Evolutionary conservation across 2,113 vertebrate species (phyloP).

Genomic region (Microcebus tavaratra): DNA sequence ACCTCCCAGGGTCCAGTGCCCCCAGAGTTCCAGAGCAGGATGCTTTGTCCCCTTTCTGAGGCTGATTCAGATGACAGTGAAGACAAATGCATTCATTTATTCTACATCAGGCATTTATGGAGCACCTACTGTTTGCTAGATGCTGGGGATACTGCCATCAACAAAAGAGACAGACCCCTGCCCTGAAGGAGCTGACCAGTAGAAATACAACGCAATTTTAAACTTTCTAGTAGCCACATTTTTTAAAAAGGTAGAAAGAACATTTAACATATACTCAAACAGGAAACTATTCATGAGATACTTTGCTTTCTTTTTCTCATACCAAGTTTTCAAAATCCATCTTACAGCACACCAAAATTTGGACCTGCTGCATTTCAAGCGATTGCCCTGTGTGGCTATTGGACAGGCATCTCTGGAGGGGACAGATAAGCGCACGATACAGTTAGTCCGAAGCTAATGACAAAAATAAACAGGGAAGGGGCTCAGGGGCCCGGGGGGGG

Average conservation of each 20-base stretch:
- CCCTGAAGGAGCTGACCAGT: not conserved
- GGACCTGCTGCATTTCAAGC: not conserved
- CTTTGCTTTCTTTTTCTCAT: not conserved
- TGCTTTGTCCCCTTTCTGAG: not conserved
- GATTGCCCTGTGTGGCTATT: fast-evolving
- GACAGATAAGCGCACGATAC: fast-evolving
- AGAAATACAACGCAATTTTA: not conserved
- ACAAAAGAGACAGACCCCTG: not conserved
- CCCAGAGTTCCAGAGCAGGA: not conserved
- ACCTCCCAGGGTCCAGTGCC: not conserved
- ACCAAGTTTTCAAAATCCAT: not conserved
- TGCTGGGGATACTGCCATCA: not conserved
- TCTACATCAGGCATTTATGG: not conserved
- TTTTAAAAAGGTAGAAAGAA: not conserved
- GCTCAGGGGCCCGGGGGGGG: not conserved
- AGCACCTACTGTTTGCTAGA: not conserved
- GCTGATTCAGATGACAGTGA: not conserved
- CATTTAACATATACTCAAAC: not conserved
- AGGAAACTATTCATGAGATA: too few relatives aligned
- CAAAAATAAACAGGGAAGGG: not conserved
- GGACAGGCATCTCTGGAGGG: not conserved
- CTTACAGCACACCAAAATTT: not conserved
- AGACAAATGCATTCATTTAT: not conserved
- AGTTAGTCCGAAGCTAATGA: not conserved
- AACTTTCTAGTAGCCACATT: not conserved